Conservation (phyloP, 1,140 invertebrate genomes). For the Aculops lycopersici region DNA sequence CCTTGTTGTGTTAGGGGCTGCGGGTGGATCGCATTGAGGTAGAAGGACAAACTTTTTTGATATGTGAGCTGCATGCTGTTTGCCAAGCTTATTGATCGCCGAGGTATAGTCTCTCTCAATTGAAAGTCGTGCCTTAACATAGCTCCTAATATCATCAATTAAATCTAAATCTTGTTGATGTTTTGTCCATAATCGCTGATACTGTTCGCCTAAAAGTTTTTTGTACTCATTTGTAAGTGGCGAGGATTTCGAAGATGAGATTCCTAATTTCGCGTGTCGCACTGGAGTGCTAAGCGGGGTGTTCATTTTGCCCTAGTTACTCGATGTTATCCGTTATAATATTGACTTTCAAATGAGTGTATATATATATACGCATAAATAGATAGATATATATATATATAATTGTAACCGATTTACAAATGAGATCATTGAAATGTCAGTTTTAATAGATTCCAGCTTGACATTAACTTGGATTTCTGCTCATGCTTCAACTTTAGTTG, state of each 20-base stretch:
- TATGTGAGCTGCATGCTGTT: conserved; percentile 28
- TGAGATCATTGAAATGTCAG: too few relatives aligned
- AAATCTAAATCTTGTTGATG: conserved; percentile 6
- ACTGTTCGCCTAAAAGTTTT: conserved; percentile 6
- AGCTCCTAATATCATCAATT: conserved; percentile 22
- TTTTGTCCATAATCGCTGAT: conserved; percentile 2
- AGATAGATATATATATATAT: too few relatives aligned
- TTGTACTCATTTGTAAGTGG: background rate
- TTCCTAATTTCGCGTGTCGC: background rate
- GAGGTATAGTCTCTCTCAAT: conserved; percentile 82
- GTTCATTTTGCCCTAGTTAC: too few relatives aligned
- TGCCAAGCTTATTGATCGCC: conserved; percentile 57
- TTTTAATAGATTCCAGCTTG: too few relatives aligned
- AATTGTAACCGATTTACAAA: too few relatives aligned
- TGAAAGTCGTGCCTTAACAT: conserved; percentile 54
- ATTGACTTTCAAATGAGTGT: too few relatives aligned
- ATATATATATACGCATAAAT: too few relatives aligned
- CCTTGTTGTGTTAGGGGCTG: background rate
- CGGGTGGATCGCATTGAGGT: background rate
- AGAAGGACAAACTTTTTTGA: conserved; percentile 1
- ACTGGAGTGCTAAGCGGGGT: background rate
- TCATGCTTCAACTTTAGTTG: too few relatives aligned
- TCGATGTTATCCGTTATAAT: too few relatives aligned
- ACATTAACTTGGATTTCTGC: too few relatives aligned
- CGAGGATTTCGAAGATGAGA: background rate